A percentile compares a stretch with the other conserved stretches of the same genome.
Conservation (phyloP, 1,140 invertebrate species). For the Heliconius himera region DNA sequence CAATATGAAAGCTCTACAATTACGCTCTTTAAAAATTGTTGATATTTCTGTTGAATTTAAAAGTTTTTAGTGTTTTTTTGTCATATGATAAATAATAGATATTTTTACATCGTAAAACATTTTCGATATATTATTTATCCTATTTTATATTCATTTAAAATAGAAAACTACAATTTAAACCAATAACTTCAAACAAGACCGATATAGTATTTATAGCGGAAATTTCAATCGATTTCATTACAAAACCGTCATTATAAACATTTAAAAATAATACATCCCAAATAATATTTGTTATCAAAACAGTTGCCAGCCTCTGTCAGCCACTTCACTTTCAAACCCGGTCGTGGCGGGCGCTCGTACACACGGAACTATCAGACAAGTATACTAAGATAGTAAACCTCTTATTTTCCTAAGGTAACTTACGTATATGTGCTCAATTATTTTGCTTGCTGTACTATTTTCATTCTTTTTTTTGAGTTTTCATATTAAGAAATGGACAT, state of each 20-base stretch:
- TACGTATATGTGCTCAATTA: conserved; percentile 1
- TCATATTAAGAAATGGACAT: too few species aligned
- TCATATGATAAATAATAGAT: too few species aligned
- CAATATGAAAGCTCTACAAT: conserved; percentile 30
- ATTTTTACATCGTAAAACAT: too few species aligned
- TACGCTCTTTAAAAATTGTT: background rate
- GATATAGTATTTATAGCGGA: too few species aligned
- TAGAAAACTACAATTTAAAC: too few species aligned
- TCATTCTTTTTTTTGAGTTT: background rate
- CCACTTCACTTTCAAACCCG: conserved; percentile 72
- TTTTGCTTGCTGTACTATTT: background rate
- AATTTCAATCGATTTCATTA: background rate
- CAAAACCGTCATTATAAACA: conserved; percentile 28
- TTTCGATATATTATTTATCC: too few species aligned
- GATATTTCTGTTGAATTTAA: too few species aligned
- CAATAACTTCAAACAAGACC: too few species aligned
- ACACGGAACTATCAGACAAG: conserved; percentile 44
- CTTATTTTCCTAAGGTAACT: background rate
- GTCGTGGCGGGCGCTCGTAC: conserved; percentile 52
- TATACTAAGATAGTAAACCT: conserved; percentile 34
- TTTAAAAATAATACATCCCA: background rate
- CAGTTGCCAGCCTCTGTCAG: conserved; percentile 49
- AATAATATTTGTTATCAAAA: background rate
- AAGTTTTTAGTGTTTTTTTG: too few species aligned
- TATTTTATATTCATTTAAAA: too few species aligned